Base-by-base conservation (phyloP, 2,888 invertebrate species). In the Phytoseiulus persimilis region DNA sequence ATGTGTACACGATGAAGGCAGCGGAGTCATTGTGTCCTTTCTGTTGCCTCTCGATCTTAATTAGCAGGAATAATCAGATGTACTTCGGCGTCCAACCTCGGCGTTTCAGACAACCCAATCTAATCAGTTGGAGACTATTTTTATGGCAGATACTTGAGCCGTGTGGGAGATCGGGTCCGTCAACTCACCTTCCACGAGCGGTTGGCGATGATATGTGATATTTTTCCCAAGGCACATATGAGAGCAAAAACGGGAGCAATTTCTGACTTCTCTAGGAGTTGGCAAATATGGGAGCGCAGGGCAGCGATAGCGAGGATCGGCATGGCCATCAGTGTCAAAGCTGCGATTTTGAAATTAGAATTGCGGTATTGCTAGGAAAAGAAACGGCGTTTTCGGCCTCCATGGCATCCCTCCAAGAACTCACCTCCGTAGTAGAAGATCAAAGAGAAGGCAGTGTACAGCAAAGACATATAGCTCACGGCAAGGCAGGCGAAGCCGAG, bases 241-340 rank as follows among this genome's bases (percentile, higher is more conserved):
- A 33, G 39, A 87, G 32, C 32, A 33, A 87, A 87, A n/a, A 87
- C 11, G n/a, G 87, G 87, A 11, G 87, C 87, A 33, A 87, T n/a
- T 33, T 87, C 87, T 1, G 33, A 32, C 5, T 45, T 87, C 23
- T 87, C 87, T 0, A 87, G 5, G 31, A 87, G 87, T 87, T 32
- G 87, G 32, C 87, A 87, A 6, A 87, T 32, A 18, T 87, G 87
- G 23, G 87, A 87, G 11, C 33, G 33, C 6, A 87, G 45, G 33
- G 32, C 32, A 6, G 45, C 87, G 33, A 45, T 0, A 28, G 39
- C 87, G 5, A 87, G 28, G 6, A 87, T 45, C 39, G 87, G 87
- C 45, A 45, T 45, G 1, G 45, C 14, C 33, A 39, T 11, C 14
- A 87, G 14, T n/a, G 39, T 87, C 87, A 87, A 14, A 32, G 87